Evolutionary conservation across 2,888 invertebrate species (phyloP).

Genomic region (Deroplatys truncata): DNA sequence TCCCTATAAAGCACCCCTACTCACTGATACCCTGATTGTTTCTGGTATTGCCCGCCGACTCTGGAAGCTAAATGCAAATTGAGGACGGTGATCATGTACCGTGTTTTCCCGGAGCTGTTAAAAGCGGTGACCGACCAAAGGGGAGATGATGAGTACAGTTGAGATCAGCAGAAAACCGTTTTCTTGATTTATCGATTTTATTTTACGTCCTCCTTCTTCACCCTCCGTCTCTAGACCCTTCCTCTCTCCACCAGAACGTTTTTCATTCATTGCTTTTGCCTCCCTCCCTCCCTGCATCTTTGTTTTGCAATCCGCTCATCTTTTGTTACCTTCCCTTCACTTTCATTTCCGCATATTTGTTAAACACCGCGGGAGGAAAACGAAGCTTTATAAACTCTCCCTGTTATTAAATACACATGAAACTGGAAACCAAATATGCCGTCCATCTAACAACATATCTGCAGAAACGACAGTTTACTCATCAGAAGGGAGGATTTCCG

Average conservation of each 20-base stretch:
- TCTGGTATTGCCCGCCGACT: not conserved
- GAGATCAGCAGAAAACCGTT: conserved; percentile 27
- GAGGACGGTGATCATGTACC: not conserved
- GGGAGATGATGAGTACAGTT: not conserved
- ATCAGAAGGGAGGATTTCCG: too few relatives aligned
- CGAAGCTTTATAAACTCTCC: not conserved
- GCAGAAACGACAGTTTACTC: too few relatives aligned
- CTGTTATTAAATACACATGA: not conserved
- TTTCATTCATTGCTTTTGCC: not conserved
- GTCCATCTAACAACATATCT: not conserved
- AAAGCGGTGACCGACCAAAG: conserved; percentile 12
- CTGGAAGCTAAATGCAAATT: not conserved
- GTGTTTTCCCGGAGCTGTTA: conserved; percentile 14
- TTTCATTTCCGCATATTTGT: conserved; percentile 2
- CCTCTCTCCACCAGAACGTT: not conserved
- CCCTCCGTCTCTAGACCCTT: not conserved
- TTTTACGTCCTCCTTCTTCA: not conserved
- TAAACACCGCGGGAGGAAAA: not conserved
- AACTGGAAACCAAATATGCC: not conserved
- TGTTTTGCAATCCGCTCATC: not conserved
- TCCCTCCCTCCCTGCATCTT: not conserved
- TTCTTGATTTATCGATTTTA: conserved; percentile 28
- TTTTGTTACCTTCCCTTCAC: not conserved
- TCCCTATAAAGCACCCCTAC: not conserved
- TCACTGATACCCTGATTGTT: not conserved